A percentile compares a stretch with the other conserved stretches of the same genome.
These are phyloP conservation scores for Eristalinus aeneus DNA, from an alignment of 2,888 invertebrate species.

Conservation along the genomic window DNA sequence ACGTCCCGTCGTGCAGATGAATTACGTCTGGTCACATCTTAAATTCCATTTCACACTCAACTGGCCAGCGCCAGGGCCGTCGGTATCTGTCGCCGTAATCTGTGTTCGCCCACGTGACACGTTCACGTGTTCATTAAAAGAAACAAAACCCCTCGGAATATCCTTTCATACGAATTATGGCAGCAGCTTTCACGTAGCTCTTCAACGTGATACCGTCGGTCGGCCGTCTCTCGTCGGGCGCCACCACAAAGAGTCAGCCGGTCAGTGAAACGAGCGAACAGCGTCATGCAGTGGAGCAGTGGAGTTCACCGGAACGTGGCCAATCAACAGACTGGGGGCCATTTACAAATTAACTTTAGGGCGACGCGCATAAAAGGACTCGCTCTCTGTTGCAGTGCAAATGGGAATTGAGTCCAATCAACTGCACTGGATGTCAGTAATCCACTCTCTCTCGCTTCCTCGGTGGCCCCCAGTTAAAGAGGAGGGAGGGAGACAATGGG, in stretches of 20 bases:
- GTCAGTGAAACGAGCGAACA: conserved; percentile 2
- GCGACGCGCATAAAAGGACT: conserved; percentile 60
- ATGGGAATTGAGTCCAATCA: conserved; percentile 69
- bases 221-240: conserved; percentile 10
- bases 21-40: not conserved
- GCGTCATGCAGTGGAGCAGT: not conserved
- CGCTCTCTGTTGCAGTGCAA: conserved; percentile 42
- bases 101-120: conserved; percentile 49
- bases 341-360: conserved; percentile 69
- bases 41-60: conserved; percentile 19
- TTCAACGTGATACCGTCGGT: not conserved
- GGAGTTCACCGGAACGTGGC: conserved; percentile 53
- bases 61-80: not conserved
- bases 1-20: too few species aligned
- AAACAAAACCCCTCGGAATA: conserved; percentile 11
- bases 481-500: conserved; percentile 3
- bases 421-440: conserved; percentile 54
- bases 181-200: conserved; percentile 18
- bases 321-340: conserved; percentile 61
- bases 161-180: conserved; percentile 55
- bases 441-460: conserved; percentile 6
- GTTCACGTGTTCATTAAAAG: conserved; percentile 55
- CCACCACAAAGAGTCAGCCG: conserved; percentile 24
- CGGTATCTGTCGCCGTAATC: not conserved
- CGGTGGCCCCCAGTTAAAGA: conserved; percentile 50